These are phyloP conservation scores for Standfussiana lucernea DNA, from an alignment of 2,888 invertebrate genomes.

Conservation along the genomic window DNA sequence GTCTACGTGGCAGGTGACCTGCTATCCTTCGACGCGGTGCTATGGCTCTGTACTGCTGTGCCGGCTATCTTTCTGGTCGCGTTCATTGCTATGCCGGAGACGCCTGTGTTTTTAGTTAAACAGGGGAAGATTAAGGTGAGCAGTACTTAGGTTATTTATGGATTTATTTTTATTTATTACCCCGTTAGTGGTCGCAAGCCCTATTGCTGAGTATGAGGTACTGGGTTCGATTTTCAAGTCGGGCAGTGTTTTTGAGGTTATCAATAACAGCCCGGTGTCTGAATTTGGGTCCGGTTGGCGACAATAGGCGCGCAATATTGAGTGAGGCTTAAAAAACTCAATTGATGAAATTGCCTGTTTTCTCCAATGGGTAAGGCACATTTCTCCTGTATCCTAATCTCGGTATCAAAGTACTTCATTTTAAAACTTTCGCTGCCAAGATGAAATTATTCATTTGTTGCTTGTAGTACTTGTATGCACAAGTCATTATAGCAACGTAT, in stretches of 20 bases:
- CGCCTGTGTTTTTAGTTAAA: constrained; percentile 87
- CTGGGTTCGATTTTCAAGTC: no score
- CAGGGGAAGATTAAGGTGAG: constrained; percentile 86
- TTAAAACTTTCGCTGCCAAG: no score
- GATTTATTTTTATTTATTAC: background rate
- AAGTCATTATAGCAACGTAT: no score
- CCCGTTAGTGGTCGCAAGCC: background rate
- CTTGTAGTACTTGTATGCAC: no score
- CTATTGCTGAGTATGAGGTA: background rate
- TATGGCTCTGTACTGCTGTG: constrained; percentile 86
- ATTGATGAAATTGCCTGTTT: background rate
- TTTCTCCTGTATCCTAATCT: background rate
- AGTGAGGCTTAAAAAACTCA: background rate
- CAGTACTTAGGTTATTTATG: no score
- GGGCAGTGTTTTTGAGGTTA: background rate
- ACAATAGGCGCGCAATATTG: background rate
- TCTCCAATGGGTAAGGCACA: background rate
- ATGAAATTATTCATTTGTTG: no score
- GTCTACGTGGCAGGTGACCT: constrained; percentile 86
- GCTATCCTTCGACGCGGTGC: constrained; percentile 81
- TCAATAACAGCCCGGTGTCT: background rate
- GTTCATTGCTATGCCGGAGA: constrained; percentile 87
- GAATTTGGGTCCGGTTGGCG: background rate
- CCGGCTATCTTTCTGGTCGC: constrained; percentile 81
- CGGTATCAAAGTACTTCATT: background rate